These are phyloP conservation scores for Chroicocephalus ridibundus DNA, from an alignment of 2,113 vertebrate species.

Conservation along the genomic window DNA sequence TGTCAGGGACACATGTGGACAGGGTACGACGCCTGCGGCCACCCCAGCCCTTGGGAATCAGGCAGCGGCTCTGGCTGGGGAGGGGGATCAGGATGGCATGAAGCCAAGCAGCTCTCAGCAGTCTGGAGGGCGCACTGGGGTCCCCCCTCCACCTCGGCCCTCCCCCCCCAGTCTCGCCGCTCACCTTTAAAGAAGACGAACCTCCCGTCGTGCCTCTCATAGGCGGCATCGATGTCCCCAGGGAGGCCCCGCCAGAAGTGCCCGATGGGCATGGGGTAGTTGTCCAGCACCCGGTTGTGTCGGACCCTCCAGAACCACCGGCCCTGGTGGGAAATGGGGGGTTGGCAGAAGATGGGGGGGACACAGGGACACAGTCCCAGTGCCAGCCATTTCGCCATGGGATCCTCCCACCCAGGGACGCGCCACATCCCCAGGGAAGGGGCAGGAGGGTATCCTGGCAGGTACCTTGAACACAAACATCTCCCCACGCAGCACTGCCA, in stretches of 20 bases:
- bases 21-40: accelerated
- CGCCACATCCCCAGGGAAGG: neutral
- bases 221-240: constrained; percentile 87
- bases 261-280: constrained; percentile 94
- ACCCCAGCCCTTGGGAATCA: accelerated
- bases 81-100: neutral
- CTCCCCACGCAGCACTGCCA: constrained; percentile 91
- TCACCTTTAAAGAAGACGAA: constrained; percentile 98
- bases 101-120: neutral
- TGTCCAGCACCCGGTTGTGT: constrained; percentile 91
- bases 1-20: accelerated
- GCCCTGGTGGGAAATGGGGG: constrained; percentile 70
- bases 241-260: constrained; percentile 95
- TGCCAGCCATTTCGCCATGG: no score
- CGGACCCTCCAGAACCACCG: constrained; percentile 96
- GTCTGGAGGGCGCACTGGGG: no score
- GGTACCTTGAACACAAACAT: constrained; percentile 98
- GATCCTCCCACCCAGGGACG: neutral
- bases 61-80: neutral
- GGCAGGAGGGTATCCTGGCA: neutral
- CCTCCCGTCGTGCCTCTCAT: constrained; percentile 90
- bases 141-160: neutral
- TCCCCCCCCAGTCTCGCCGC: neutral
- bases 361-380: neutral
- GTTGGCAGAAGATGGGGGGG: neutral